A percentile compares a stretch with the other conserved stretches of the same genome.
Conservation (phyloP, 1,140 invertebrate genomes). For the Drosophila prosaltans region DNA sequence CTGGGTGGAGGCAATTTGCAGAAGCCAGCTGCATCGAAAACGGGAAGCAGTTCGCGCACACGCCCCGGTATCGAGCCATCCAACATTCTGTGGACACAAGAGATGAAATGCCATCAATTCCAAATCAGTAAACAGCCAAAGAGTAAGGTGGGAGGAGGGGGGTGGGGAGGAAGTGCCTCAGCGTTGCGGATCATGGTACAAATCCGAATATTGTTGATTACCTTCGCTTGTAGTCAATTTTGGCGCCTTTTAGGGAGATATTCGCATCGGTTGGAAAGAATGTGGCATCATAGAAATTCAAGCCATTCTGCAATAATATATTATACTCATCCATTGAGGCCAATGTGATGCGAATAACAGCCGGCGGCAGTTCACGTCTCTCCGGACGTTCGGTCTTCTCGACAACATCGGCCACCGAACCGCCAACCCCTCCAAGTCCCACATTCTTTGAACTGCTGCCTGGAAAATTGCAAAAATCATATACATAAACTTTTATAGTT, state of each 20-base stretch:
- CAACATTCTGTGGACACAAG: constrained; percentile 82
- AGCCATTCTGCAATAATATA: constrained; percentile 90
- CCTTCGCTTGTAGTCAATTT: constrained; percentile 84
- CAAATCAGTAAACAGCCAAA: background rate
- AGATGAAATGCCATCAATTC: background rate
- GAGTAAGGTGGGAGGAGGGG: background rate
- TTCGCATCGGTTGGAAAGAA: constrained; percentile 92
- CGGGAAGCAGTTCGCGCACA: constrained; percentile 90
- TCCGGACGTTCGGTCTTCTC: constrained; percentile 84
- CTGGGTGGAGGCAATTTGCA: constrained; percentile 90
- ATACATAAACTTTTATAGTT: no score
- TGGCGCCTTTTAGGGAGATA: constrained; percentile 84
- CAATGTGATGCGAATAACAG: constrained; percentile 89
- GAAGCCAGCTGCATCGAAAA: constrained; percentile 92
- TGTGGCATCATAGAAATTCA: constrained; percentile 93
- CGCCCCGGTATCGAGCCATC: constrained; percentile 86
- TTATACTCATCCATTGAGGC: constrained; percentile 92
- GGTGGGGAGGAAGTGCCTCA: background rate
- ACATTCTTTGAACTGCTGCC: constrained; percentile 64
- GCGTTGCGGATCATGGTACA: no score
- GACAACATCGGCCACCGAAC: constrained; percentile 59
- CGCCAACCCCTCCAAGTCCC: constrained; percentile 38
- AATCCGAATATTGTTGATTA: constrained; percentile 49
- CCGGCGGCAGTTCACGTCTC: constrained; percentile 83
- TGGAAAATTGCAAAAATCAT: constrained; percentile 12